Percentiles rank a stretch among this genome's conserved stretches.
Conservation (phyloP, 92 coral and sea anemone species). For the Virgularia gustaviana region DNA sequence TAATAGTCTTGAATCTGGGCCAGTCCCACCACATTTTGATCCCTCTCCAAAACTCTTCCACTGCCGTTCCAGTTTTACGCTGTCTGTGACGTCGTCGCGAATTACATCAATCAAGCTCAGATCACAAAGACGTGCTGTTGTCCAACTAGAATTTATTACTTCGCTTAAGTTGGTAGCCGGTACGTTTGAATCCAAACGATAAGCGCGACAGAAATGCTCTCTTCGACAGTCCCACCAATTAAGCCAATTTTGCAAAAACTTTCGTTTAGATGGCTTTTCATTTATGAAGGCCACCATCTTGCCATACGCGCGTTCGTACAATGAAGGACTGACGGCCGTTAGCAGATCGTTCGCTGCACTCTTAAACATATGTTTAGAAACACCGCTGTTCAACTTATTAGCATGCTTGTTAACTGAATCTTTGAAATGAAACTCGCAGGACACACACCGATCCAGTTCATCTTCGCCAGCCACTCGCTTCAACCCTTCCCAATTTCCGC, state of each 20-base stretch:
- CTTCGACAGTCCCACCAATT: constrained; percentile 44
- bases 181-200: too few species aligned
- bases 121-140: too few species aligned
- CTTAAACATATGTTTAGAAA: constrained; percentile 34
- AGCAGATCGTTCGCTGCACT: constrained; percentile 15
- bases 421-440: constrained; percentile 53
- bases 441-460: constrained; percentile 23
- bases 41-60: too few species aligned
- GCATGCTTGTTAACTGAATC: constrained; percentile 36
- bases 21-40: too few species aligned
- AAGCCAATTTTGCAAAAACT: constrained; percentile 15
- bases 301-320: constrained; percentile 30
- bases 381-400: constrained; percentile 33
- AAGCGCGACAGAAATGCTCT: too few species aligned
- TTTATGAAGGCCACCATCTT: constrained; percentile 31
- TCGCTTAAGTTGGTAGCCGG: too few species aligned
- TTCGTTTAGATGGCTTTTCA: constrained; percentile 28
- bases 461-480: constrained; percentile 36
- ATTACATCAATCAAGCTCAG: too few species aligned
- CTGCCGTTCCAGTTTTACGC: too few species aligned
- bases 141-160: too few species aligned
- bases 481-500: constrained; percentile 47
- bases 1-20: too few species aligned
- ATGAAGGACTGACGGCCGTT: constrained; percentile 23
- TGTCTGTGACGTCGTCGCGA: too few species aligned